These are phyloP conservation scores for Microtus oregoni DNA, from an alignment of 2,113 vertebrate genomes.

Conservation along the genomic window DNA sequence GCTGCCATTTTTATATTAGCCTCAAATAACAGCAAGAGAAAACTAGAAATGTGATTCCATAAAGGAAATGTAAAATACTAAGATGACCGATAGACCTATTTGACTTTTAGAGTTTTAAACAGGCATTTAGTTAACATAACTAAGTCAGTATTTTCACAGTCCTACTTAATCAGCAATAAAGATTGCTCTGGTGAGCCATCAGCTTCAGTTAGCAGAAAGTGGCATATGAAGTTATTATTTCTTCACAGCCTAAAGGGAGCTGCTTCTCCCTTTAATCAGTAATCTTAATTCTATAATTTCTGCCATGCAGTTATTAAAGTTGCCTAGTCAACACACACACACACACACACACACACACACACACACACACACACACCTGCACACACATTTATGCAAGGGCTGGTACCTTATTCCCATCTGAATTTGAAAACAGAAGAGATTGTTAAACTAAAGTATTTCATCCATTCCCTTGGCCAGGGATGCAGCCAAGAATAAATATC, in stretches of 20 bases:
- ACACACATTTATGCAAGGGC: constrained; percentile 80
- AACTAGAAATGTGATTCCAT: constrained; percentile 79
- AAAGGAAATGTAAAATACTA: constrained; percentile 80
- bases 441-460: constrained; percentile 75
- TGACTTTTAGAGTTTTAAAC: constrained; percentile 85
- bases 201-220: constrained; percentile 85
- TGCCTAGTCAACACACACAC: constrained; percentile 64
- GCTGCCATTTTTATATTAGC: constrained; percentile 81
- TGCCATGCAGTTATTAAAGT: constrained; percentile 82
- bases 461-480: constrained; percentile 67
- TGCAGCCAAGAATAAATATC: constrained; percentile 74
- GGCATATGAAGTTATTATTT: constrained; percentile 87
- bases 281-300: constrained; percentile 84
- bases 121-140: constrained; percentile 84
- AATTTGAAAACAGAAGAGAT: constrained; percentile 79
- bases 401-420: constrained; percentile 77
- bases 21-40: constrained; percentile 82
- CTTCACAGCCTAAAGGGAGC: constrained; percentile 86
- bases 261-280: constrained; percentile 85
- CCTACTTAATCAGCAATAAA: constrained; percentile 87
- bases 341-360: neutral
- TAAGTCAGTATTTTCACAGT: constrained; percentile 87
- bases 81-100: constrained; percentile 81
- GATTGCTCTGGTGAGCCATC: constrained; percentile 86
- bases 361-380: constrained; percentile 69